These are phyloP conservation scores for Rhegmatorhina hoffmannsi DNA, from an alignment of 2,113 vertebrate species.

Conservation along the genomic window DNA sequence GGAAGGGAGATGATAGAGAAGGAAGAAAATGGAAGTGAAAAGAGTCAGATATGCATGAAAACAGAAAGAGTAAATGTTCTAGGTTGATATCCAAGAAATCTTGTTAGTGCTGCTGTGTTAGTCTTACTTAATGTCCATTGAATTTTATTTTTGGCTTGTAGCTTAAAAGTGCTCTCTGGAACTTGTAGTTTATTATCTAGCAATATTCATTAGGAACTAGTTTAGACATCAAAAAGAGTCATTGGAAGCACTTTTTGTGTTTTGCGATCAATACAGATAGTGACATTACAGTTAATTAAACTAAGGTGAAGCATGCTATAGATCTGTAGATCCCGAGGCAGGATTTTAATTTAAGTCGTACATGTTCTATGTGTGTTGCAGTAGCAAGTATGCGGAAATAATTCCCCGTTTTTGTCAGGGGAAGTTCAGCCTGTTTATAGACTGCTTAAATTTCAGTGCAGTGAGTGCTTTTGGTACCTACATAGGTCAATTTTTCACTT, in stretches of 20 bases:
- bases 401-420: neutral
- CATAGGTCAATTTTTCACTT: neutral
- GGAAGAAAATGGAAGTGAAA: neutral
- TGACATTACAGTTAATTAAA: slow-evolving; percentile 50
- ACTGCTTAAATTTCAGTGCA: neutral
- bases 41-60: neutral
- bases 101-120: neutral
- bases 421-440: neutral
- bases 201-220: neutral
- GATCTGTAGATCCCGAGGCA: slow-evolving; percentile 15
- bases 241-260: neutral
- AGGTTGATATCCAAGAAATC: neutral
- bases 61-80: neutral
- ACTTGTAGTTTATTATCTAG: neutral
- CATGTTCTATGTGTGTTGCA: neutral
- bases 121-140: neutral
- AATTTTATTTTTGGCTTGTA: slow-evolving; percentile 6
- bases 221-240: slow-evolving; percentile 10
- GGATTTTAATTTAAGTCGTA: slow-evolving; percentile 41
- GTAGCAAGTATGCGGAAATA: neutral
- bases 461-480: neutral
- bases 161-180: slow-evolving; percentile 12
- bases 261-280: slow-evolving; percentile 11
- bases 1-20: neutral
- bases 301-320: neutral